phyloP scores from a whole-genome alignment of 2,888 invertebrate species.

The Perdita meconis region DNA sequence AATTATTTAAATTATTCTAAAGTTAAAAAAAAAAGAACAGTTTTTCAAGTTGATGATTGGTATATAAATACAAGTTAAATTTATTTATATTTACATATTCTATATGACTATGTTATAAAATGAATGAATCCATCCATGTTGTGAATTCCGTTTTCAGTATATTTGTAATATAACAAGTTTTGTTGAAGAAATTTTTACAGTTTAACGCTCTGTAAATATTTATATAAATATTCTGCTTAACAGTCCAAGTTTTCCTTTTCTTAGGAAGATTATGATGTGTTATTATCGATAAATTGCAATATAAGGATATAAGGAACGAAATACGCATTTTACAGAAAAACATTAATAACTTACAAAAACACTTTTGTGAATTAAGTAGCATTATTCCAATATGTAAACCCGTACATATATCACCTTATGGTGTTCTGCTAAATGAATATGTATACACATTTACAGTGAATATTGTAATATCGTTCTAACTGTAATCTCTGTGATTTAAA shows the following conservation, averaged over 20 bases:
- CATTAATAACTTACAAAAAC: slow-evolving; percentile 12
- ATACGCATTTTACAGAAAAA: slow-evolving; percentile 8
- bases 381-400: slow-evolving; percentile 24
- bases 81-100: slow-evolving; percentile 57
- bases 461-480: slow-evolving; percentile 65
- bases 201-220: slow-evolving; percentile 37
- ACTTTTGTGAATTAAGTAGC: not conserved
- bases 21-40: slow-evolving; percentile 2
- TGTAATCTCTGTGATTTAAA: slow-evolving; percentile 71
- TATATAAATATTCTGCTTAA: slow-evolving; percentile 39
- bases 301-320: slow-evolving; percentile 25
- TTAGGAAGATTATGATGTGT: slow-evolving; percentile 21
- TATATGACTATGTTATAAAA: slow-evolving; percentile 52
- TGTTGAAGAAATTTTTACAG: slow-evolving; percentile 30
- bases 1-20: slow-evolving; percentile 21
- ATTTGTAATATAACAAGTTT: slow-evolving; percentile 38
- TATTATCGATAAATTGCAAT: slow-evolving; percentile 26
- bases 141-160: slow-evolving; percentile 38
- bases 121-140: slow-evolving; percentile 49
- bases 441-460: slow-evolving; percentile 45
- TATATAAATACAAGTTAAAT: slow-evolving; percentile 46
- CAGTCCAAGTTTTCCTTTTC: slow-evolving; percentile 26
- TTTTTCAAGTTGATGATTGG: slow-evolving; percentile 30
- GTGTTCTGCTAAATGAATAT: slow-evolving; percentile 28
- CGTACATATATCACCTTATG: slow-evolving; percentile 6